Percentiles rank a stretch among this genome's conserved stretches.
Conservation (phyloP, 2,797 vertebrate genomes). For the Momotus momota region DNA sequence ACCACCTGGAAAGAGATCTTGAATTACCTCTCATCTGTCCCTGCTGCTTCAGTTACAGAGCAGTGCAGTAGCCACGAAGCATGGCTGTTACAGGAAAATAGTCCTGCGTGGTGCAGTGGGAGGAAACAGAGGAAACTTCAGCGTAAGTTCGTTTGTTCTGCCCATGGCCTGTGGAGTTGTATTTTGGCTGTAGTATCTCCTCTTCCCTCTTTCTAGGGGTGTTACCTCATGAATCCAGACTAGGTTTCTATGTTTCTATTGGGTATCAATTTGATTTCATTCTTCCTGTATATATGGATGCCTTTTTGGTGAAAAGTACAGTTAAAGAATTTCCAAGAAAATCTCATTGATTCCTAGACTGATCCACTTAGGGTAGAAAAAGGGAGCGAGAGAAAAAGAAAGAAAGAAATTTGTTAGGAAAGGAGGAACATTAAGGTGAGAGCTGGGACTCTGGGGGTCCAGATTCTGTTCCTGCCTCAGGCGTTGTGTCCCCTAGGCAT, state of each 20-base stretch:
- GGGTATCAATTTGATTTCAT: not conserved
- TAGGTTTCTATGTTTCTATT: fast-evolving
- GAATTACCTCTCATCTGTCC: not conserved
- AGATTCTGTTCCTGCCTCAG: not conserved
- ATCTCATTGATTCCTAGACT: not conserved
- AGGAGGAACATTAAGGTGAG: not conserved
- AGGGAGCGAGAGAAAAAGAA: not conserved
- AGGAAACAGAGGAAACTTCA: not conserved
- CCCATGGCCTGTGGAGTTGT: not conserved
- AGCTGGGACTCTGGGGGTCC: not conserved
- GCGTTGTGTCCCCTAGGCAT: not conserved
- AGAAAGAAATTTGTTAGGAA: not conserved
- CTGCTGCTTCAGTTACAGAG: not conserved
- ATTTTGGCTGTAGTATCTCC: not conserved
- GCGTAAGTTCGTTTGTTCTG: not conserved
- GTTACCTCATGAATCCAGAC: not conserved
- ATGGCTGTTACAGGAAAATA: not conserved
- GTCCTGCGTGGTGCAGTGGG: not conserved
- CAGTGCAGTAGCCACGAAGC: not conserved
- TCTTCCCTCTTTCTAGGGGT: not conserved
- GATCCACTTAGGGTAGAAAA: not conserved
- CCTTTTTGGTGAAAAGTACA: not conserved
- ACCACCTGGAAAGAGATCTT: not conserved
- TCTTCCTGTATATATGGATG: not conserved
- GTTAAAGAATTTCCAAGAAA: not conserved